A percentile compares a stretch with the other conserved stretches of the same genome.
phyloP scores from a whole-genome alignment of 2,888 invertebrate genomes.

The Tenthredo livida region DNA sequence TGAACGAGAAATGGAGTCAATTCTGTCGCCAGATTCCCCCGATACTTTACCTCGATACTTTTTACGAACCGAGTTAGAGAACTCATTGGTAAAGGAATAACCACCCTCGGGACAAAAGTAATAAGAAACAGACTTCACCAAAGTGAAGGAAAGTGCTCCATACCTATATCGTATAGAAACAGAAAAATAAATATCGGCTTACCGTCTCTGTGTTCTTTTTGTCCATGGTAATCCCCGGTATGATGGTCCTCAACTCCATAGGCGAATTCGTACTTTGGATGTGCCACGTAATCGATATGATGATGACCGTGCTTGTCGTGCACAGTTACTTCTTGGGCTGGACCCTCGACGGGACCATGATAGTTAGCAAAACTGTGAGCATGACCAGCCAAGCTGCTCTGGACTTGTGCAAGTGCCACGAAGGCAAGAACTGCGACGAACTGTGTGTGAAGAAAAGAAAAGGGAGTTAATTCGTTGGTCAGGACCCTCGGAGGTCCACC shows the following conservation, averaged over 20 bases:
- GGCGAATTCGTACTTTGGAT: constrained; percentile 72
- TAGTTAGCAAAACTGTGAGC: constrained; percentile 75
- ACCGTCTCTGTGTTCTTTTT: constrained; percentile 76
- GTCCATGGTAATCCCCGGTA: constrained; percentile 75
- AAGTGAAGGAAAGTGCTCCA: not conserved
- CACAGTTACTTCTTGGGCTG: constrained; percentile 67
- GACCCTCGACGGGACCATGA: constrained; percentile 74
- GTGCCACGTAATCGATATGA: constrained; percentile 69
- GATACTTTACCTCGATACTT: constrained; percentile 18
- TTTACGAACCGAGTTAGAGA: constrained; percentile 33
- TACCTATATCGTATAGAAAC: not conserved
- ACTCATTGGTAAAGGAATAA: constrained; percentile 37
- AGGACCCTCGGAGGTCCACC: not conserved
- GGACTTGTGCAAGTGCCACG: constrained; percentile 66
- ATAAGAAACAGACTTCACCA: constrained; percentile 27
- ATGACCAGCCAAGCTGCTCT: constrained; percentile 69
- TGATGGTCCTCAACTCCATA: constrained; percentile 73
- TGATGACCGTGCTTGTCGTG: constrained; percentile 72
- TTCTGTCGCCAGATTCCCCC: not conserved
- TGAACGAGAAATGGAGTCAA: constrained; percentile 56
- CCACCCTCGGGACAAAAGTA: constrained; percentile 40
- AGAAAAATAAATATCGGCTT: constrained; percentile 1
- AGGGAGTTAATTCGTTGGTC: not conserved
- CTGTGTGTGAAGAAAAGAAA: constrained; percentile 57
- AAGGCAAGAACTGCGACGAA: constrained; percentile 64